Base-by-base conservation (phyloP, 2,888 invertebrate species). In the Diplazon laetatorius region DNA sequence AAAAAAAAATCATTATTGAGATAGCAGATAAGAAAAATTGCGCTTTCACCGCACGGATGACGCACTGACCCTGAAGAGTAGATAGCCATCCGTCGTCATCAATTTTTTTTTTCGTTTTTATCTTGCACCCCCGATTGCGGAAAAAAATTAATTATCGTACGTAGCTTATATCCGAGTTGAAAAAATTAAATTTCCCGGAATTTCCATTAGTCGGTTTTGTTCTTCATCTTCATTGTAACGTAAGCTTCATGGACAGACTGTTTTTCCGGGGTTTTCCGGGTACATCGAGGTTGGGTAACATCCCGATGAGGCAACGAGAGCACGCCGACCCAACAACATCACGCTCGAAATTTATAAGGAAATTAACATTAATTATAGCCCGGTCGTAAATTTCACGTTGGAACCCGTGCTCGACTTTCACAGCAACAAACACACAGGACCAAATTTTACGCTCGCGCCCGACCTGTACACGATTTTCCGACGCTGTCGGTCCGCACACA, bases 281-380 rank as follows among this genome's bases (percentile, higher is more conserved):
- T 25, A 35, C 52, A 57, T 44, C 25, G 50, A 52, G 25, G 57
- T 35, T 37, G n/a, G n/a, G 46, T 48, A 35, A 55, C 76, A 50
- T 39, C 66, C 39, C 59, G 30, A 57, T 35, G 20, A 16, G 55
- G 9, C 63, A 69, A 48, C 48, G 57, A 12, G 57, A 46, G 62
- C 22, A 62, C n/a, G n/a, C n/a, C 16, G 55, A 39, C 55, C 62
- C 60, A 57, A 70, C 73, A 69, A 52, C 78, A 66, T 75, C 60
- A 66, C 59, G 73, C 25, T 20, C 71, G 52, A 71, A 82, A 84
- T 84, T 84, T 82, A 82, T 83, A 82, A 83, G 69, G 69, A 75
- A 81, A 84, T 84, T 84, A 84, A 82, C 82, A 83, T 82, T 84
- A 84, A 84, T 84, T 82, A 82, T 81, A 78, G 63, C 70, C 60